phyloP scores from a whole-genome alignment of 2,797 vertebrate genomes.

The Paedocypris micromegethes region DNA sequence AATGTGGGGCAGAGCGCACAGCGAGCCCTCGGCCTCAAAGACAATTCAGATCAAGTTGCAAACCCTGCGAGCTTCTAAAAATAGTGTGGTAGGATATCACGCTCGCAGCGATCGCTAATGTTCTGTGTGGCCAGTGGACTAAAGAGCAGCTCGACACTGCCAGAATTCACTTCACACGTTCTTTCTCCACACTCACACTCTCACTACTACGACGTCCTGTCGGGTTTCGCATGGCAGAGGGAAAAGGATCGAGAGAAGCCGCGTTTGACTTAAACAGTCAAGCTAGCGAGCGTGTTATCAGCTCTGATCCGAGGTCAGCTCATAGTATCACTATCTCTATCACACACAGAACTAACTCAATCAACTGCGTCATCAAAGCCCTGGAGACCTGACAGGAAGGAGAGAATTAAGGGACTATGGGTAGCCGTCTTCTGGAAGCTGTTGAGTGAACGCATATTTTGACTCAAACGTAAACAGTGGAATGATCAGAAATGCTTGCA shows the following conservation, averaged over 20 bases:
- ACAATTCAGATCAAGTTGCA: conserved; percentile 78
- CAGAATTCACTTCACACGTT: conserved; percentile 40
- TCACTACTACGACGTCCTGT: conserved; percentile 9
- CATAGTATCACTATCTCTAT: conserved; percentile 49
- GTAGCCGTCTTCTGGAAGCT: conserved; percentile 1
- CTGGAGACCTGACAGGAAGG: conserved; percentile 40
- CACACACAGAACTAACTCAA: conserved; percentile 42
- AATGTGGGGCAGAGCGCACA: conserved; percentile 38
- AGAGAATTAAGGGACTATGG: conserved; percentile 51
- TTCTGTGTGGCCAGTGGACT: conserved; percentile 36
- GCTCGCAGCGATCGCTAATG: conserved; percentile 45
- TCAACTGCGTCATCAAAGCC: conserved; percentile 40
- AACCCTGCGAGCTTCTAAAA: conserved; percentile 73
- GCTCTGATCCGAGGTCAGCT: conserved; percentile 31
- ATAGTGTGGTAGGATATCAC: conserved; percentile 68
- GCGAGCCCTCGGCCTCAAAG: conserved; percentile 60
- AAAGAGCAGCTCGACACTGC: conserved; percentile 48
- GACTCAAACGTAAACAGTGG: neutral
- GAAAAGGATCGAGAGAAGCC: conserved; percentile 5
- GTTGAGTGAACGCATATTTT: neutral
- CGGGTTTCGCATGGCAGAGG: neutral
- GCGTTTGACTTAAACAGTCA: neutral
- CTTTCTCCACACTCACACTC: conserved; percentile 16
- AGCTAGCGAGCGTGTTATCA: conserved; percentile 30
- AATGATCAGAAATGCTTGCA: neutral